A percentile compares a stretch with the other conserved stretches of the same genome.
Conservation (phyloP, 2,113 vertebrate species). For the Corythornis vintsioides region DNA sequence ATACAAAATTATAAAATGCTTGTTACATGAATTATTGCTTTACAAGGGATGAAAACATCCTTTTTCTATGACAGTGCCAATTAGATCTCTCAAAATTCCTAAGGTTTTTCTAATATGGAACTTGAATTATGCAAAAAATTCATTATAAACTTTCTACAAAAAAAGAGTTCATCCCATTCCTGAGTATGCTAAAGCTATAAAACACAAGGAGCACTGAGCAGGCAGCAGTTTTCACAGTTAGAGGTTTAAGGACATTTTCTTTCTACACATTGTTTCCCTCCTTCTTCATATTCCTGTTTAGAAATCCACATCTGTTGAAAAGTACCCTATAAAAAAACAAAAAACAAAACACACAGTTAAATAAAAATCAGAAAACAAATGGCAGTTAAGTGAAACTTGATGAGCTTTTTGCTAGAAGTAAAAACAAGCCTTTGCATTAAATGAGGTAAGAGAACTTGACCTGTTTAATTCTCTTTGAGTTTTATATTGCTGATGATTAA, state of each 20-base stretch:
- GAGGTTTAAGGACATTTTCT: constrained; percentile 92
- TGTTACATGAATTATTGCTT: constrained; percentile 79
- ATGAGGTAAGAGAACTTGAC: neutral
- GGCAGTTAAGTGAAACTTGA: neutral
- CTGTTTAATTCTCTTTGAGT: neutral
- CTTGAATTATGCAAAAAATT: constrained; percentile 71
- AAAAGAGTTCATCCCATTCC: constrained; percentile 79
- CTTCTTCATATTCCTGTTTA: constrained; percentile 98
- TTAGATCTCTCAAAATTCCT: constrained; percentile 66
- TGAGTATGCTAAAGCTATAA: constrained; percentile 86
- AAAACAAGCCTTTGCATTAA: neutral
- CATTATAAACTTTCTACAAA: constrained; percentile 79
- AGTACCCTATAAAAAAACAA: constrained; percentile 83
- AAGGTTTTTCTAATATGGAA: constrained; percentile 69
- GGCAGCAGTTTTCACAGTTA: constrained; percentile 47
- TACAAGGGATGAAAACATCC: constrained; percentile 74
- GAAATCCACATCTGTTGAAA: constrained; percentile 99
- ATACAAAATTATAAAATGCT: constrained; percentile 85
- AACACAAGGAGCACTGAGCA: constrained; percentile 68
- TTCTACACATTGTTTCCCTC: constrained; percentile 98
- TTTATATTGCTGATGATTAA: neutral
- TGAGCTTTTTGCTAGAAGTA: neutral
- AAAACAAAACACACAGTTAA: neutral
- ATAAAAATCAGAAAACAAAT: neutral
- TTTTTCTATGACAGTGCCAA: constrained; percentile 72